Evolutionary conservation across 2,113 vertebrate genomes (phyloP).

Genomic region (Edolisoma coerulescens): DNA sequence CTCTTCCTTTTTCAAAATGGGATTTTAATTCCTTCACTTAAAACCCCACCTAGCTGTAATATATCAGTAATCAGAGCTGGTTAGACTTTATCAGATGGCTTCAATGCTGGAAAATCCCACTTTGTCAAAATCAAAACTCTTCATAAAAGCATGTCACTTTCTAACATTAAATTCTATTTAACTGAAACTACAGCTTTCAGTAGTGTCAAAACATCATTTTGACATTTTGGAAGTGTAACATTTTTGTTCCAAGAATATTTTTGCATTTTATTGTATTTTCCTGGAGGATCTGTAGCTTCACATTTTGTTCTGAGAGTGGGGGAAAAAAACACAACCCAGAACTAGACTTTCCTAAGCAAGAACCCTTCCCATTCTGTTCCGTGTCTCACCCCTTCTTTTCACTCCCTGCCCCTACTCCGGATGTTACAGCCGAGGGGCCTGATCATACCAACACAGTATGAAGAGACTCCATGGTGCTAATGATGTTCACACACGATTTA

Average conservation of each 20-base stretch:
- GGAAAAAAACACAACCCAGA: neutral
- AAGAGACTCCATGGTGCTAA: neutral
- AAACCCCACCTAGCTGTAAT: neutral
- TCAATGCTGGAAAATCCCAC: slow-evolving; percentile 29
- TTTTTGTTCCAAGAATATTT: slow-evolving; percentile 29
- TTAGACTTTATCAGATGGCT: neutral
- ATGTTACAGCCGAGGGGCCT: neutral
- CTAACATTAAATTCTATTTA: slow-evolving; percentile 18
- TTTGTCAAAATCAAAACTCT: slow-evolving; percentile 35
- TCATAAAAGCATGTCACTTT: slow-evolving; percentile 26
- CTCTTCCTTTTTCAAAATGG: neutral
- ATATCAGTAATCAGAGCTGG: neutral
- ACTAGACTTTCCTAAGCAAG: neutral
- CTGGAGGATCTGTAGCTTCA: neutral
- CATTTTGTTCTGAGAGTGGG: neutral
- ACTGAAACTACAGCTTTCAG: slow-evolving; percentile 38
- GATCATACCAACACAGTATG: neutral
- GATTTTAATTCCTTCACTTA: neutral
- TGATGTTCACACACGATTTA: neutral
- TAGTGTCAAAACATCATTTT: slow-evolving; percentile 47
- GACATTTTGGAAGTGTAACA: slow-evolving; percentile 18
- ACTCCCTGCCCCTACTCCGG: neutral
- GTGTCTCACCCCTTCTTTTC: neutral
- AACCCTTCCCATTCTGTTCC: neutral
- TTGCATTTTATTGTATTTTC: slow-evolving; percentile 29